Conservation (phyloP, 2,113 vertebrate species). For the Pluvialis apricaria region DNA sequence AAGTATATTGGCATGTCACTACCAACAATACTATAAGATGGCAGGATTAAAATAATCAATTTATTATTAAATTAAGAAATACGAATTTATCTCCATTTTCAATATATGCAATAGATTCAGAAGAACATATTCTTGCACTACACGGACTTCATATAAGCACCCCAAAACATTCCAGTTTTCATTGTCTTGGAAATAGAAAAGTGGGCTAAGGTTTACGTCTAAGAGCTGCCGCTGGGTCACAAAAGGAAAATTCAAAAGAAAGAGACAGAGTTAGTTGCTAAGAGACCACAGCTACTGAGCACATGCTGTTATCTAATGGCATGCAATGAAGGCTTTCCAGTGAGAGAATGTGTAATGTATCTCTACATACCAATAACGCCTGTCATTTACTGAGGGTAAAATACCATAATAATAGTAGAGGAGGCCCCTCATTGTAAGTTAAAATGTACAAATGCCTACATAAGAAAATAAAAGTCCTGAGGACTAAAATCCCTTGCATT, state of each 20-base stretch:
- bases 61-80: background rate
- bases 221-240: constrained; percentile 48
- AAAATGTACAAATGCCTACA: background rate
- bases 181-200: constrained; percentile 47
- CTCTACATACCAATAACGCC: constrained; percentile 11
- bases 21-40: background rate
- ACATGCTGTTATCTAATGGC: constrained; percentile 59
- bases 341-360: constrained; percentile 24
- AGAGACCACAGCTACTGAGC: constrained; percentile 57
- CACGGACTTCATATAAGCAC: background rate
- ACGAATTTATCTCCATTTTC: background rate
- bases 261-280: constrained; percentile 70
- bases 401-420: constrained; percentile 12
- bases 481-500: background rate
- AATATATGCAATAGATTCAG: background rate
- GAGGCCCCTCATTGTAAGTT: constrained; percentile 14
- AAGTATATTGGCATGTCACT: background rate
- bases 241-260: constrained; percentile 62
- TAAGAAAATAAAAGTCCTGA: background rate
- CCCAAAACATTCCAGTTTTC: constrained; percentile 42
- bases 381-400: constrained; percentile 15
- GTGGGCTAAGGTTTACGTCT: constrained; percentile 16
- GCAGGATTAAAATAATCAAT: background rate
- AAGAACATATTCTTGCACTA: background rate
- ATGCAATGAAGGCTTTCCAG: constrained; percentile 35